A percentile compares a stretch with the other conserved stretches of the same genome.
phyloP scores from a whole-genome alignment of 2,797 vertebrate genomes.

The Pangasius larnaudii region DNA sequence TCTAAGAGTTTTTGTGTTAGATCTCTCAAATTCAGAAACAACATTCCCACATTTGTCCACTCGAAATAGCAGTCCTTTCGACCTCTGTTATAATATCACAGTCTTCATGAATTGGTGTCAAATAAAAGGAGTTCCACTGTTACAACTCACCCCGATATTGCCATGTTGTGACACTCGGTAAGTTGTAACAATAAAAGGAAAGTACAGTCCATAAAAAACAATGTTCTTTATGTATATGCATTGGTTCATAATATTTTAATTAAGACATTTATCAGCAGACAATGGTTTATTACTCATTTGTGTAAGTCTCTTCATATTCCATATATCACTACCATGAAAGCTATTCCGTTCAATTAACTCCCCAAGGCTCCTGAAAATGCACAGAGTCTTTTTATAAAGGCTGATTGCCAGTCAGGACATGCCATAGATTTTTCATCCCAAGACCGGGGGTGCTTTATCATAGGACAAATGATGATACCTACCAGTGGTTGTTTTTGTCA shows the following conservation, averaged over 20 bases:
- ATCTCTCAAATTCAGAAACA: background rate
- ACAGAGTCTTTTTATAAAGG: background rate
- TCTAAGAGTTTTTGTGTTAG: background rate
- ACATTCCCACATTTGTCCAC: background rate
- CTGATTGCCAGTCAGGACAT: background rate
- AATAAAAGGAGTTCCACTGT: background rate
- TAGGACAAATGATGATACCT: background rate
- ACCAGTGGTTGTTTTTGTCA: slow-evolving; percentile 1
- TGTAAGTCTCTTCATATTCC: background rate
- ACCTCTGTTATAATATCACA: background rate
- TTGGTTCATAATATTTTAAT: background rate
- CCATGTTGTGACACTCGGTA: background rate
- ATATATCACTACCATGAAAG: background rate
- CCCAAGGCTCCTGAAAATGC: background rate
- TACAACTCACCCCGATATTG: background rate
- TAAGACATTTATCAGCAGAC: background rate
- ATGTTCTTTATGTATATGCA: background rate
- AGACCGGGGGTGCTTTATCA: background rate
- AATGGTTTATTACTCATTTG: background rate
- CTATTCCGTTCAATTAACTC: background rate
- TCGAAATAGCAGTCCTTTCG: background rate
- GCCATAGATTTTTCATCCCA: background rate
- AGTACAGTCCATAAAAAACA: no score
- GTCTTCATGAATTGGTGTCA: background rate
- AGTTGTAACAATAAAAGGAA: no score